Conservation (phyloP, 2,888 invertebrate species). For the Pristionchus exspectatus region DNA sequence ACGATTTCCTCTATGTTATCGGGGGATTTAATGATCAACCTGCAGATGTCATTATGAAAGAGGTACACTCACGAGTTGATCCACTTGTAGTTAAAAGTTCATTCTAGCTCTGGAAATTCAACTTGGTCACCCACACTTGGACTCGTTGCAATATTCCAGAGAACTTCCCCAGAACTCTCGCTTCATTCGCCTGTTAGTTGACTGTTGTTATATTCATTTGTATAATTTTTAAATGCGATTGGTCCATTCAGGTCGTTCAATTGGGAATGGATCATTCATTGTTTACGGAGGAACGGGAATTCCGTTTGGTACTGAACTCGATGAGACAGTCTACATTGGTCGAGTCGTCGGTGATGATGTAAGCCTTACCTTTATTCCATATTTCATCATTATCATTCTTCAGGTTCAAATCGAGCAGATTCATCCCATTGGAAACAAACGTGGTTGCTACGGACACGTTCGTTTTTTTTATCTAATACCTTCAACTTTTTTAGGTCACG, state of each 20-base stretch:
- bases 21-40: slow-evolving; percentile 66
- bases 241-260: background rate
- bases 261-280: slow-evolving; percentile 45
- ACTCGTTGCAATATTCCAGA: slow-evolving; percentile 14
- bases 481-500: too few species aligned
- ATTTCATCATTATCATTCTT: background rate
- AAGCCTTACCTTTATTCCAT: background rate
- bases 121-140: slow-evolving; percentile 39
- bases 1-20: slow-evolving; percentile 72
- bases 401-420: slow-evolving; percentile 3
- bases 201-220: background rate
- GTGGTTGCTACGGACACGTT: slow-evolving; percentile 50
- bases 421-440: background rate
- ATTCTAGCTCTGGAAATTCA: slow-evolving; percentile 51
- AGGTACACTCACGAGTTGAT: slow-evolving; percentile 45
- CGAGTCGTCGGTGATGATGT: slow-evolving; percentile 18
- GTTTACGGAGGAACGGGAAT: slow-evolving; percentile 52
- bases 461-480: background rate
- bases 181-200: slow-evolving; percentile 43
- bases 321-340: slow-evolving; percentile 27
- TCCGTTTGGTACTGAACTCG: slow-evolving; percentile 39
- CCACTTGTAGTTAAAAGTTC: background rate
- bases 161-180: slow-evolving; percentile 39
- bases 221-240: background rate
- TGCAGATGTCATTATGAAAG: slow-evolving; percentile 55